Percentiles rank a stretch among this genome's conserved stretches.
Conservation (phyloP, 2,113 vertebrate species). For the Proterorhinus semilunaris region DNA sequence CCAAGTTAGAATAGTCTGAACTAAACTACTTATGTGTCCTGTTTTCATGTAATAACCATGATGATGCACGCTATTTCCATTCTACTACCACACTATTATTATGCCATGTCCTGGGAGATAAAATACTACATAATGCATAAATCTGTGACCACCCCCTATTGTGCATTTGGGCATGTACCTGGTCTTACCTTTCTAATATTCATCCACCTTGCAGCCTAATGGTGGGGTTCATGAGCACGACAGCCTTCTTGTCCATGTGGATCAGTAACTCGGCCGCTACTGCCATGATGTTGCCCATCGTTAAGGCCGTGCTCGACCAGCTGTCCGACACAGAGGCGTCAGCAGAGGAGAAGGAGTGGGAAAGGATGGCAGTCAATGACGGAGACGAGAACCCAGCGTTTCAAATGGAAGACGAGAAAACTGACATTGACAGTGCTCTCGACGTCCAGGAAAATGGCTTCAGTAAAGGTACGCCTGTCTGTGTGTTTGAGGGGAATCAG, state of each 20-base stretch:
- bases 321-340: conserved; percentile 64
- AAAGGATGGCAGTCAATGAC: not conserved
- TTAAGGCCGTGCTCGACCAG: conserved; percentile 79
- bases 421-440: not conserved
- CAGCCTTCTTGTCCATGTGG: conserved; percentile 92
- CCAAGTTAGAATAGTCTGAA: no score
- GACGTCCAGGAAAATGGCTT: conserved; percentile 10
- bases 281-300: conserved; percentile 90
- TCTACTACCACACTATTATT: no score
- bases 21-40: no score
- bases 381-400: conserved; percentile 43
- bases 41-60: no score
- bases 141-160: no score
- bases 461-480: conserved; percentile 4
- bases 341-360: conserved; percentile 23
- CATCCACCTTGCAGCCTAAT: conserved; percentile 73
- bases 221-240: conserved; percentile 86
- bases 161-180: not conserved
- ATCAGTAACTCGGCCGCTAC: conserved; percentile 88
- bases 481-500: not conserved
- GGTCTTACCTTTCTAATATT: not conserved
- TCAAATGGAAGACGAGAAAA: conserved; percentile 33
- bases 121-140: no score
- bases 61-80: no score
- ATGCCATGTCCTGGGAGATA: no score